phyloP scores from a whole-genome alignment of 2,888 invertebrate genomes.

The Leucophenga montana region DNA sequence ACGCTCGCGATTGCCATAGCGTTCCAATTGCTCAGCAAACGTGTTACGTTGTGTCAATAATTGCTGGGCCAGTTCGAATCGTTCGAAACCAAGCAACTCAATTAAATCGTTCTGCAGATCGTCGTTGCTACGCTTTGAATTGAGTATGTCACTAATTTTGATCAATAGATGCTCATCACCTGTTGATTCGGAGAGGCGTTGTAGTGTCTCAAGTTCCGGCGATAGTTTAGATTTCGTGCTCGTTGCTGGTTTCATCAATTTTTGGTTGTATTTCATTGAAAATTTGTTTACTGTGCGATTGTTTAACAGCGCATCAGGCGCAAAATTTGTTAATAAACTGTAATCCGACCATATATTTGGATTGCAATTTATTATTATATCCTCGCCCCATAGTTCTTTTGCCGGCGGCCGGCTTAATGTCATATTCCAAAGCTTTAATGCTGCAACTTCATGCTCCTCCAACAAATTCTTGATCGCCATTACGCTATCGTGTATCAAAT shows the following conservation, averaged over 20 bases:
- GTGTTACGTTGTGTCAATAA: constrained; percentile 79
- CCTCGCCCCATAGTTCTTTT: constrained; percentile 58
- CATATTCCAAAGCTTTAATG: constrained; percentile 73
- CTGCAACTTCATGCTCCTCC: constrained; percentile 74
- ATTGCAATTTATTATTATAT: constrained; percentile 50
- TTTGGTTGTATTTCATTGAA: constrained; percentile 57
- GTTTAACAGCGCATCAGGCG: constrained; percentile 54
- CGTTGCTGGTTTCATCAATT: not conserved
- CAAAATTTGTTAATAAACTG: constrained; percentile 55
- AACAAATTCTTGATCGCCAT: constrained; percentile 73
- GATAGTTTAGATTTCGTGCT: constrained; percentile 44
- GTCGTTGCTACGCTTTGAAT: constrained; percentile 77
- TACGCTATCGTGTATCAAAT: constrained; percentile 78
- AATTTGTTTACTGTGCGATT: constrained; percentile 52
- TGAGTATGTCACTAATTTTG: constrained; percentile 74
- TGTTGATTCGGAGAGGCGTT: constrained; percentile 58
- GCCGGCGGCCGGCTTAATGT: constrained; percentile 28
- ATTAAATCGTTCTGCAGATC: constrained; percentile 88
- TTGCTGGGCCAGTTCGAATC: constrained; percentile 82
- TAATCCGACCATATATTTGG: constrained; percentile 43
- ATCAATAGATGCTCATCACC: constrained; percentile 55
- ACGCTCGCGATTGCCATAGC: constrained; percentile 58
- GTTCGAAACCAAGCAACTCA: constrained; percentile 89
- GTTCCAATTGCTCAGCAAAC: constrained; percentile 72
- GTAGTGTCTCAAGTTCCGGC: constrained; percentile 53